Evolutionary conservation across 2,888 invertebrate genomes (phyloP), one percentile per base, ranked within the genome.

Genomic region (Ormyrus nitidulus): DNA sequence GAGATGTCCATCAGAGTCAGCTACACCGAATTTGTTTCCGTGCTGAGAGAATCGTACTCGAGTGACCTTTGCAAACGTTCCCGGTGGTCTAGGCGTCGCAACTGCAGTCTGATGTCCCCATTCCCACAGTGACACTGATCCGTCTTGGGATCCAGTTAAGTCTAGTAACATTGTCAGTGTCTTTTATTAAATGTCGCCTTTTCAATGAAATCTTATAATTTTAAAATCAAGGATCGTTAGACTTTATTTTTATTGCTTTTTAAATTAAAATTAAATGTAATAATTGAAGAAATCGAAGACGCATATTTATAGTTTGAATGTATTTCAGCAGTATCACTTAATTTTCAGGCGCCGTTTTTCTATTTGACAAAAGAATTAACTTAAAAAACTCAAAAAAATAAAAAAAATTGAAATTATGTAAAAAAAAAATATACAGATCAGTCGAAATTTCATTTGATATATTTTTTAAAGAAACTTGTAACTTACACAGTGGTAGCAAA

Each of bases 21-120:
- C 97, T 1, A 99, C 98, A 53, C 99, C 99, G 91, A 99, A 99
- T 92, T 99, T 99, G 92, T 98, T 99, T 79, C 99, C 99, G 91
- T 99, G 98, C 88, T 97, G 96, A 66, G 97, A 97, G 92, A 99
- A 99, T 80, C 97, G 93, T n/a, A 98, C 97, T 83, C 98, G 94
- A 2, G 98, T 98, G 79, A 99, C 99, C 92, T 97, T 97, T 53
- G 97, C 97, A 91, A 96, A 98, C 6, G 98, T 98, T 53, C 98
- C 98, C 0, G 98, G 94, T n/a, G 97, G 95, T 58, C 98, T 93
- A 0, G 98, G 98, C 44, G 95, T 95, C 87, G 97, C 96, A 11
- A 98, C 96, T 59, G 97, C 96, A 82, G 96, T 96, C 70, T 95
- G 94, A 91, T 98, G 98, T 7, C 97, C 98, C 99, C 99, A 99